A percentile compares a stretch with the other conserved stretches of the same genome.
Conservation (phyloP, 2,113 vertebrate species). For the Pleuronectes platessa region DNA sequence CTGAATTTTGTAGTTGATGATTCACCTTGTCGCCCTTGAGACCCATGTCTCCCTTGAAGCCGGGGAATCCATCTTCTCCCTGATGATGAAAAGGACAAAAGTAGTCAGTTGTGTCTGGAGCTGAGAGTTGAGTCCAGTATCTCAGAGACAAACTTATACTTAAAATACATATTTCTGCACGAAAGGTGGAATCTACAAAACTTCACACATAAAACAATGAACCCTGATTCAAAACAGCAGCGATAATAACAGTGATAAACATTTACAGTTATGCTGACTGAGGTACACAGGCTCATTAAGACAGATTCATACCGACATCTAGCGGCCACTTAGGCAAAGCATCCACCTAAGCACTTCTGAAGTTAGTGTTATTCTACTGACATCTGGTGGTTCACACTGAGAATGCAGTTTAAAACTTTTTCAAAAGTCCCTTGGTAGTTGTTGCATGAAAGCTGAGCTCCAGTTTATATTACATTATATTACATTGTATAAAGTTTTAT, state of each 20-base stretch:
- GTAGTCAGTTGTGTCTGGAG: not conserved
- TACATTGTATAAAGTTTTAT: too few relatives aligned
- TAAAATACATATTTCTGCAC: too few relatives aligned
- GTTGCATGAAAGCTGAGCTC: not conserved
- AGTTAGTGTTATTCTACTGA: constrained; percentile 49
- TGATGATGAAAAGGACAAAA: constrained; percentile 66
- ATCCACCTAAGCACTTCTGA: not conserved
- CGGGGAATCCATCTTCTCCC: constrained; percentile 99
- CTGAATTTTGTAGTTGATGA: not conserved
- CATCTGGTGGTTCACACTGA: constrained; percentile 65
- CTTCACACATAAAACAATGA: too few relatives aligned
- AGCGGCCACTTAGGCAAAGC: constrained; percentile 49
- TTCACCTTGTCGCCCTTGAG: constrained; percentile 96
- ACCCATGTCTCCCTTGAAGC: constrained; percentile 99
- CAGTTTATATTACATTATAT: not conserved
- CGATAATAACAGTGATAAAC: not conserved
- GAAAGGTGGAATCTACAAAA: too few relatives aligned
- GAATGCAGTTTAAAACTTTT: constrained; percentile 43
- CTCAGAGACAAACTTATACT: too few relatives aligned
- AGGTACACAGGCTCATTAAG: too few relatives aligned
- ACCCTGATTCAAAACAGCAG: too few relatives aligned
- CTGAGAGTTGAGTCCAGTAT: not conserved
- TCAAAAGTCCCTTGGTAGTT: not conserved
- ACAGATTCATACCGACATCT: constrained; percentile 65
- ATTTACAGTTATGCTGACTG: not conserved